A percentile compares a stretch with the other conserved stretches of the same genome.
phyloP scores from a whole-genome alignment of 1,140 invertebrate genomes.

The Lamellibrachia luymesi region DNA sequence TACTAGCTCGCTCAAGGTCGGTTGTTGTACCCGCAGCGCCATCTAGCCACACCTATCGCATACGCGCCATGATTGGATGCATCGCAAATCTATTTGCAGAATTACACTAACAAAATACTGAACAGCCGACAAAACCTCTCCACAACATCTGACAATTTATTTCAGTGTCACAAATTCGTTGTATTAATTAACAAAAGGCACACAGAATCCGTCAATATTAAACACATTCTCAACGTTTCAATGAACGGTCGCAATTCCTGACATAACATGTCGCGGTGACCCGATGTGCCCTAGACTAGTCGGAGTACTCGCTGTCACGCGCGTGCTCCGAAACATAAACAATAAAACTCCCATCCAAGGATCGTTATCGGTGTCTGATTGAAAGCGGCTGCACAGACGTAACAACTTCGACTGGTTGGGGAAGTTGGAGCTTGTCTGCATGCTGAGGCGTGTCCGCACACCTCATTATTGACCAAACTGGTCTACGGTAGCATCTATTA shows the following conservation, averaged over 20 bases:
- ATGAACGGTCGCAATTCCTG: background rate
- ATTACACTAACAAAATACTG: background rate
- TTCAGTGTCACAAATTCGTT: background rate
- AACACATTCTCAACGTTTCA: background rate
- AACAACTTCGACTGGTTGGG: background rate
- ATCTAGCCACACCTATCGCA: background rate
- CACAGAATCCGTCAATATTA: background rate
- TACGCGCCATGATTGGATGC: background rate
- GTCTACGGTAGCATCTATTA: too few species aligned
- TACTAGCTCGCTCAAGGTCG: background rate
- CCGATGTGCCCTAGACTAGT: background rate
- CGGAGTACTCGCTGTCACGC: background rate
- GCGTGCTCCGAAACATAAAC: background rate
- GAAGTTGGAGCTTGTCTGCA: background rate
- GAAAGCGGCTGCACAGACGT: background rate
- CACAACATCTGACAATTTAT: background rate
- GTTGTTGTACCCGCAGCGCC: background rate
- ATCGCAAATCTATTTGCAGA: background rate
- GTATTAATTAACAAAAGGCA: background rate
- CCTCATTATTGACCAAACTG: too few species aligned
- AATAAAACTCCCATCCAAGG: background rate
- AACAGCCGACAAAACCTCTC: background rate
- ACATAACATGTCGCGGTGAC: background rate
- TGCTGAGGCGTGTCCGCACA: too few species aligned
- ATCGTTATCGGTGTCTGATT: background rate